phyloP scores from a whole-genome alignment of 2,797 vertebrate species.

The Nannoperca australis region DNA sequence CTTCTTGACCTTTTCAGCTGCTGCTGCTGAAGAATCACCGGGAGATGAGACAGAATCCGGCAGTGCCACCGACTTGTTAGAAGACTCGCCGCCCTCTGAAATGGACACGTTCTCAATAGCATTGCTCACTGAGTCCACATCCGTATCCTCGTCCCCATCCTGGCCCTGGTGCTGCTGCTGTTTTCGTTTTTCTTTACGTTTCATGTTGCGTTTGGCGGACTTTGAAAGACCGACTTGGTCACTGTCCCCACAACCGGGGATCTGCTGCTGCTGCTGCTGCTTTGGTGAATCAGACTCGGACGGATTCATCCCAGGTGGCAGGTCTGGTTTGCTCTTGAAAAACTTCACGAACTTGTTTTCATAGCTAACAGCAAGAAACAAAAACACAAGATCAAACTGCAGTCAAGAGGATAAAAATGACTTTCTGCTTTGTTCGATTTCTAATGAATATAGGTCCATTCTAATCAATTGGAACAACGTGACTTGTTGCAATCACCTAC shows the following conservation, averaged over 20 bases:
- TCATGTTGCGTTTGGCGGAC: slow-evolving; percentile 93
- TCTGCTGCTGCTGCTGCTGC: slow-evolving; percentile 71
- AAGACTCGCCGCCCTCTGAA: slow-evolving; percentile 40
- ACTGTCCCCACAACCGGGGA: slow-evolving; percentile 65
- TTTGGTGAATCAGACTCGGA: slow-evolving; percentile 49
- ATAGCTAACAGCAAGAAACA: slow-evolving; percentile 80
- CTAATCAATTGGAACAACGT: background rate
- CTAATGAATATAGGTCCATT: background rate
- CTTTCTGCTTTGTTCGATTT: background rate
- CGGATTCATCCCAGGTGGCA: slow-evolving; percentile 91
- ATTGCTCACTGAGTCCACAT: slow-evolving; percentile 78
- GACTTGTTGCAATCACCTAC: background rate
- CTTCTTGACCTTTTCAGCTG: slow-evolving; percentile 88
- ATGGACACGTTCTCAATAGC: slow-evolving; percentile 85
- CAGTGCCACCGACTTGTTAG: slow-evolving; percentile 10
- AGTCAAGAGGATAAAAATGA: background rate
- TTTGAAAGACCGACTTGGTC: slow-evolving; percentile 88
- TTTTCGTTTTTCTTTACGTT: slow-evolving; percentile 94
- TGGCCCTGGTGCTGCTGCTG: slow-evolving; percentile 87
- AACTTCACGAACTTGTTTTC: slow-evolving; percentile 99
- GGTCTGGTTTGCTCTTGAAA: slow-evolving; percentile 95
- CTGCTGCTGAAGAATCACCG: slow-evolving; percentile 42
- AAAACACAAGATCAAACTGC: slow-evolving; percentile 1
- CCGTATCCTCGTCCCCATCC: slow-evolving; percentile 67
- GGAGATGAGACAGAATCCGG: slow-evolving; percentile 23